These are phyloP conservation scores for zebrafish (Danio rerio) DNA, from an alignment of 2,113 vertebrate species.

Conservation along the genomic window DNA sequence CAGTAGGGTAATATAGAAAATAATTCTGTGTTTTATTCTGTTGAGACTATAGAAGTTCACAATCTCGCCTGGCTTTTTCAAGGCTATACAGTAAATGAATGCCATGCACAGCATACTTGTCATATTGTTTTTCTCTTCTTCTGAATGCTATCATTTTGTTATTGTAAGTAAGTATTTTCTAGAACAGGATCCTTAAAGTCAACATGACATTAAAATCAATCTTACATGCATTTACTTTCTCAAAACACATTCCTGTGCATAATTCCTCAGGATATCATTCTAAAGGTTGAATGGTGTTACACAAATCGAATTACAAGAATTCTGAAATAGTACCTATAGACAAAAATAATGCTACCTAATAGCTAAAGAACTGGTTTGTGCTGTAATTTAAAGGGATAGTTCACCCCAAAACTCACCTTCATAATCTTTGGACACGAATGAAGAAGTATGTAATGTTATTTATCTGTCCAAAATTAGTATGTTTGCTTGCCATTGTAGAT, in stretches of 20 bases:
- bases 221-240: not conserved
- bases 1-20: conserved; percentile 11
- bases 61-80: not conserved
- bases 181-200: conserved; percentile 15
- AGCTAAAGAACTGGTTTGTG: not conserved
- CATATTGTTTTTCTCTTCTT: conserved; percentile 9
- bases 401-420: not conserved
- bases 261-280: not conserved
- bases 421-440: not conserved
- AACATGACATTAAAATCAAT: not conserved
- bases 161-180: conserved; percentile 18
- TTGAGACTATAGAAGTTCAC: not conserved
- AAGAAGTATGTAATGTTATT: not conserved
- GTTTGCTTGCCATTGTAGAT: no score
- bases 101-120: conserved; percentile 16
- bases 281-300: not conserved
- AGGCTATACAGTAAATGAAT: not conserved
- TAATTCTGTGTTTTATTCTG: conserved; percentile 5
- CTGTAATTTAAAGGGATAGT: no score
- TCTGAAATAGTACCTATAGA: not conserved
- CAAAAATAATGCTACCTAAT: not conserved
- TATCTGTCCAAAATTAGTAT: no score
- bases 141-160: not conserved
- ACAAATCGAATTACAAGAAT: not conserved
- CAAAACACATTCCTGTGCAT: not conserved